Percentiles rank a stretch among this genome's conserved stretches.
Conservation (phyloP, 1,140 invertebrate species). For the Drosophila nigromelanica region DNA sequence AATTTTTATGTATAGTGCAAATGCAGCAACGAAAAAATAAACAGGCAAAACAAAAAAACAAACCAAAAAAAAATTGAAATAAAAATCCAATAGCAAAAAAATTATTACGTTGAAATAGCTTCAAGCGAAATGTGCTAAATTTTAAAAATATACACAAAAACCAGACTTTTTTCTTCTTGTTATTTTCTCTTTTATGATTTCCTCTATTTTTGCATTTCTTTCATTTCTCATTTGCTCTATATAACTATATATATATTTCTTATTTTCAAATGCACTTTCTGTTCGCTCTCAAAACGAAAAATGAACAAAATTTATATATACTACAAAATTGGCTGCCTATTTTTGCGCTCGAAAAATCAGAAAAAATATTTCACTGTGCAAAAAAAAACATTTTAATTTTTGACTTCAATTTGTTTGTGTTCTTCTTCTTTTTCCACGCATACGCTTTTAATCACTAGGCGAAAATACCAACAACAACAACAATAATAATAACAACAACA, state of each 20-base stretch:
- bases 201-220: conserved; percentile 56
- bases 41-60: conserved; percentile 47
- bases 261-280: conserved; percentile 51
- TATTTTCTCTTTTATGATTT: conserved; percentile 43
- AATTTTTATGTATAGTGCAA: conserved; percentile 65
- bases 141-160: conserved; percentile 56
- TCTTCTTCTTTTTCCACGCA: conserved; percentile 75
- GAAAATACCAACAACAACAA: conserved; percentile 71
- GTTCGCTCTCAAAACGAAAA: conserved; percentile 38
- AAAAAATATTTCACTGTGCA: conserved; percentile 35
- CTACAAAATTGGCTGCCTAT: conserved; percentile 65
- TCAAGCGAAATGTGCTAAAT: conserved; percentile 51
- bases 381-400: conserved; percentile 68
- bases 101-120: conserved; percentile 34
- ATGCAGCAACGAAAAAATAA: conserved; percentile 65
- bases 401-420: conserved; percentile 80
- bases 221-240: conserved; percentile 58
- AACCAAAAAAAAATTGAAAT: conserved; percentile 34
- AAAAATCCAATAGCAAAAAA: conserved; percentile 11
- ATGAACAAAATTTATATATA: conserved; percentile 20
- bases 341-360: conserved; percentile 32
- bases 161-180: conserved; percentile 54
- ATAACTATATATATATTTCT: conserved; percentile 53
- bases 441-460: conserved; percentile 77
- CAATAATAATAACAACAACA: conserved; percentile 32